These are phyloP conservation scores for Aplysia californica DNA, from an alignment of 1,140 invertebrate genomes.

Conservation along the genomic window DNA sequence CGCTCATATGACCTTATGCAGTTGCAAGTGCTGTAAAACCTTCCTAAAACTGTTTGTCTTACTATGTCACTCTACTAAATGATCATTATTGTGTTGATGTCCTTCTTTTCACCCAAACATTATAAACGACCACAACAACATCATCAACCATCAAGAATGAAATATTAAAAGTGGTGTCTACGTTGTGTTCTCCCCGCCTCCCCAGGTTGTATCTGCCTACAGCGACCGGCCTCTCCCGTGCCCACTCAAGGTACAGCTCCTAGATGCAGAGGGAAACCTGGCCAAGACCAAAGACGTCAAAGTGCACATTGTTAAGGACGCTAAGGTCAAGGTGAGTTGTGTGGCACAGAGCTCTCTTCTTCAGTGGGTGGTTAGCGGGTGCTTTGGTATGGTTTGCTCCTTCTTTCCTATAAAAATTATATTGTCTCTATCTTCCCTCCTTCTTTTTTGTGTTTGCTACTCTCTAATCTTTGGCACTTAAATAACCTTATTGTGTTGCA, in stretches of 20 bases:
- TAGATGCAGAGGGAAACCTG: conserved; percentile 60
- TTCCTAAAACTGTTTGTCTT: neutral
- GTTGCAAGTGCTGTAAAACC: neutral
- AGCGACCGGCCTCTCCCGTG: conserved; percentile 52
- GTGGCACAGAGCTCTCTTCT: too few species aligned
- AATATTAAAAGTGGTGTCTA: neutral
- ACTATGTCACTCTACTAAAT: neutral
- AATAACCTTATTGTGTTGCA: neutral
- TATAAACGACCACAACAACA: neutral
- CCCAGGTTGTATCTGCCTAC: conserved; percentile 56
- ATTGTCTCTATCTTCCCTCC: too few species aligned
- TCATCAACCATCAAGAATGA: neutral
- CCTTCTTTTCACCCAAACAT: neutral
- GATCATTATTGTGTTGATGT: too few species aligned
- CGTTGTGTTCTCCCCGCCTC: conserved; percentile 20
- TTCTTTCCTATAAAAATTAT: neutral
- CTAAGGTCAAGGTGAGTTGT: conserved; percentile 59
- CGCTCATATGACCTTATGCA: too few species aligned
- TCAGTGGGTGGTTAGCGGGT: too few species aligned
- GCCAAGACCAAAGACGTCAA: conserved; percentile 50
- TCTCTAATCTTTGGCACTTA: too few species aligned
- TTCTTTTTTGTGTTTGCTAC: too few species aligned
- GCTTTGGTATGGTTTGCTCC: neutral
- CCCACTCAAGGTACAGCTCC: conserved; percentile 58
- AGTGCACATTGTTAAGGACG: conserved; percentile 58